Base-by-base conservation (phyloP, 2,797 vertebrate species). In the Lagothrix lagotricha region DNA sequence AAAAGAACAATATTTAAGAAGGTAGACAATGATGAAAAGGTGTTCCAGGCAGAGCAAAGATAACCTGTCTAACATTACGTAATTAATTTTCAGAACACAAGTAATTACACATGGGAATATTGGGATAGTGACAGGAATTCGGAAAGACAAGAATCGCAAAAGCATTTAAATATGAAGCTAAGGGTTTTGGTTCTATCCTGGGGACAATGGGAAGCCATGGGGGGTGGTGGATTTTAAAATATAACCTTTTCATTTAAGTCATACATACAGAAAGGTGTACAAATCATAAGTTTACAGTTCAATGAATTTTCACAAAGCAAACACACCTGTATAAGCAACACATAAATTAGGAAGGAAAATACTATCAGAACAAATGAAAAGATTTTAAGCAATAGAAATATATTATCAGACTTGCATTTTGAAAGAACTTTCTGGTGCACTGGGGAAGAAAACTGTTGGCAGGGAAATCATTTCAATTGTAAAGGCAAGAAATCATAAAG, bases 261-360 rank as follows among this genome's bases (percentile, higher is more conserved):
- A 36, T 33, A 85, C 30, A 48, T 70, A 58, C 2, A 92, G 20
- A 82, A 67, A 64, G 14, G 46, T 36, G 14, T 5, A 85, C 10
- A 64, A 50, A 39, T 77, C 9, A 33, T 30, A 24, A 28, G 4
- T 24, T 44, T 61, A 50, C 0, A 77, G 57, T 12, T 96, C 30
- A 44, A 13, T 64, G 33, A 61, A 83, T 88, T 93, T 76, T 85
- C 44, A 95, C 48, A 95, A 85, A 94, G 28, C 64, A 88, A 94
- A 95, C 4, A 81, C 5, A 79, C 30, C 64, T 83, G 13, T 44
- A 36, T 73, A 84, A 77, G 30, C 82, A 94, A 61, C 22, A 85
- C 48, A n/a, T 84, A 81, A 19, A 46, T 26, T 93, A 57, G 90
- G 73, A 88, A 81, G 76, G 50, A 82, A 67, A 83, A 57, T 57